These are phyloP conservation scores for Baryphthengus martii DNA, from an alignment of 2,113 vertebrate genomes.

Conservation along the genomic window DNA sequence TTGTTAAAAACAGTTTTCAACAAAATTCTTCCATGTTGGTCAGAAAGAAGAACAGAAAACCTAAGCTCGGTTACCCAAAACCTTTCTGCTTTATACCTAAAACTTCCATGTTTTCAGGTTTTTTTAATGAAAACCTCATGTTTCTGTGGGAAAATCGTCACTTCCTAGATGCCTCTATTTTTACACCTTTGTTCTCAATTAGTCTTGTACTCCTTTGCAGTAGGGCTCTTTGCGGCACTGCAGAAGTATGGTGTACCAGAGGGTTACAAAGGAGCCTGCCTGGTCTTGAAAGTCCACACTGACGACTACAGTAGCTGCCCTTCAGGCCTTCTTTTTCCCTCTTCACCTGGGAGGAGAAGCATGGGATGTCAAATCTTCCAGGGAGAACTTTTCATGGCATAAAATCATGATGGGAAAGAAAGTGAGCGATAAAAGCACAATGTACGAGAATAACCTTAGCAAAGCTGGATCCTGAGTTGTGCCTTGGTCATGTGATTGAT, in stretches of 20 bases:
- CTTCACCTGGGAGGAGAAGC: background rate
- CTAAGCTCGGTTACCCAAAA: background rate
- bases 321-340: background rate
- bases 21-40: background rate
- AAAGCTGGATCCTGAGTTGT: background rate
- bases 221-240: background rate
- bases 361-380: background rate
- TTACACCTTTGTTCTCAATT: conserved; percentile 1
- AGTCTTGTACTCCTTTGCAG: background rate
- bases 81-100: background rate
- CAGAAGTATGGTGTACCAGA: background rate
- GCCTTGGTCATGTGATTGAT: background rate
- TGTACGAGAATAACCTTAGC: background rate
- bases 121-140: conserved; percentile 2
- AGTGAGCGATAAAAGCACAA: background rate
- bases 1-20: background rate
- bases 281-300: background rate
- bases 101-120: background rate
- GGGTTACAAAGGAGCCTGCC: background rate
- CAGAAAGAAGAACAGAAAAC: background rate
- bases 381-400: background rate
- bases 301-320: background rate
- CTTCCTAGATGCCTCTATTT: conserved; percentile 11
- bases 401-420: background rate
- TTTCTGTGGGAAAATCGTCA: conserved; percentile 26